Conservation (phyloP, 2,888 invertebrate species). For the Trichopoda pennipes region DNA sequence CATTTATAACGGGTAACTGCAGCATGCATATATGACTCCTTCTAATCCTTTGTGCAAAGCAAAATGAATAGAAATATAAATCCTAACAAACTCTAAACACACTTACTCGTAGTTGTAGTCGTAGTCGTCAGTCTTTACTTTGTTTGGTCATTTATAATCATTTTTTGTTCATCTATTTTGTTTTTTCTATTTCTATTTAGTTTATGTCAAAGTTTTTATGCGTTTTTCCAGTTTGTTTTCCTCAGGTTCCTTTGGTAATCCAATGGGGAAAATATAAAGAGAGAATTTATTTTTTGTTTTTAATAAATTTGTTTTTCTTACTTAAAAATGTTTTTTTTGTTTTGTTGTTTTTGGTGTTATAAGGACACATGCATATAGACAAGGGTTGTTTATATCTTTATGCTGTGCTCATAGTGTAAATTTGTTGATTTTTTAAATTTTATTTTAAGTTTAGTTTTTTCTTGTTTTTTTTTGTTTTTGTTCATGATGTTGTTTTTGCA, state of each 20-base stretch:
- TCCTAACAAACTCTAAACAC: conserved; percentile 39
- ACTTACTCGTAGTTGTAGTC: conserved; percentile 21
- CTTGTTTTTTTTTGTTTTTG: too few relatives aligned
- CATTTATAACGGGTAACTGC: conserved; percentile 43
- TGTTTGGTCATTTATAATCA: conserved; percentile 68
- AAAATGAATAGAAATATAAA: conserved; percentile 41
- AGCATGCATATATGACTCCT: conserved; percentile 60
- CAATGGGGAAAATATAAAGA: conserved; percentile 41
- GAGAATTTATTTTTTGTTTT: conserved; percentile 17
- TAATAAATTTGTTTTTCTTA: conserved; percentile 21
- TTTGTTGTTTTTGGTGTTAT: not conserved
- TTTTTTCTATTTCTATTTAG: conserved; percentile 35
- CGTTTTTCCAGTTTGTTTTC: conserved; percentile 60
- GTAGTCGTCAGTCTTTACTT: conserved; percentile 42
- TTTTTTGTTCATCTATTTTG: conserved; percentile 51
- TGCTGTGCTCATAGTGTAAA: conserved; percentile 36
- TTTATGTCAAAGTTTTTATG: conserved; percentile 67
- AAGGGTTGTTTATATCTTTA: conserved; percentile 40
- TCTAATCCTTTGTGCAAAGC: conserved; percentile 58
- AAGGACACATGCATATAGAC: conserved; percentile 18
- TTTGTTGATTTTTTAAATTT: conserved; percentile 36
- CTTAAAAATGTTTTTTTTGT: conserved; percentile 18
- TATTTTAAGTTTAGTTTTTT: not conserved
- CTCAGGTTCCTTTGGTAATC: conserved; percentile 46
- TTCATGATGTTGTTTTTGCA: too few relatives aligned